These are phyloP conservation scores for Cyaniris semiargus DNA, from an alignment of 2,888 invertebrate species.

Conservation along the genomic window DNA sequence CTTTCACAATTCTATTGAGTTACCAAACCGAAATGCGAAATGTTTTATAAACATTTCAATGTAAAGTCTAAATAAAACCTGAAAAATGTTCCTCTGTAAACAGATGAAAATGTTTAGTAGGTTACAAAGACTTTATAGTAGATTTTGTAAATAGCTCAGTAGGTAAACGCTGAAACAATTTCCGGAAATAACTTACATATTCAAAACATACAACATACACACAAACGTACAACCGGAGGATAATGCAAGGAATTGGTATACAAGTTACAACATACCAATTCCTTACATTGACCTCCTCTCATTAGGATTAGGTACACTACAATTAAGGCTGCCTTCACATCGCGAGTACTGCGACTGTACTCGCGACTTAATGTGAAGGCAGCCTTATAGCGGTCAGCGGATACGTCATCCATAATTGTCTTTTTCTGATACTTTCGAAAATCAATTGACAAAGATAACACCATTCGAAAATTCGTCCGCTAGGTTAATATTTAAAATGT, in stretches of 20 bases:
- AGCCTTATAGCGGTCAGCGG: too few species aligned
- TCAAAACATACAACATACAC: too few species aligned
- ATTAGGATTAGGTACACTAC: too few species aligned
- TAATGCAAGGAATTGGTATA: too few species aligned
- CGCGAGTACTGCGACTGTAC: too few species aligned
- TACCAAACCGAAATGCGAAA: not conserved
- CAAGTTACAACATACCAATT: too few species aligned
- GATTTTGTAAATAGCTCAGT: constrained; percentile 3
- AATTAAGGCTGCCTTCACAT: too few species aligned
- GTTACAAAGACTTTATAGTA: not conserved
- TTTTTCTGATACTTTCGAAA: not conserved
- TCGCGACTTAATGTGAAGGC: too few species aligned
- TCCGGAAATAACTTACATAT: not conserved
- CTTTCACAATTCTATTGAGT: constrained; percentile 26
- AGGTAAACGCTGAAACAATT: not conserved
- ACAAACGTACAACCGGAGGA: too few species aligned
- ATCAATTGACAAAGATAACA: too few species aligned
- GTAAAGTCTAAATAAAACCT: constrained; percentile 24
- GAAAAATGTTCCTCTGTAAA: constrained; percentile 3
- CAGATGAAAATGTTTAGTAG: constrained; percentile 4
- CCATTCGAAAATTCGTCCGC: not conserved
- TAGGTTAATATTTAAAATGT: not conserved
- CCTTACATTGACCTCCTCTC: too few species aligned
- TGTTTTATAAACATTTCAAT: constrained; percentile 27
- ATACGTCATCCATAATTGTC: too few species aligned